A percentile compares a stretch with the other conserved stretches of the same genome.
These are phyloP conservation scores for Trigoniulus corallinus DNA, from an alignment of 1,140 invertebrate genomes.

Conservation along the genomic window DNA sequence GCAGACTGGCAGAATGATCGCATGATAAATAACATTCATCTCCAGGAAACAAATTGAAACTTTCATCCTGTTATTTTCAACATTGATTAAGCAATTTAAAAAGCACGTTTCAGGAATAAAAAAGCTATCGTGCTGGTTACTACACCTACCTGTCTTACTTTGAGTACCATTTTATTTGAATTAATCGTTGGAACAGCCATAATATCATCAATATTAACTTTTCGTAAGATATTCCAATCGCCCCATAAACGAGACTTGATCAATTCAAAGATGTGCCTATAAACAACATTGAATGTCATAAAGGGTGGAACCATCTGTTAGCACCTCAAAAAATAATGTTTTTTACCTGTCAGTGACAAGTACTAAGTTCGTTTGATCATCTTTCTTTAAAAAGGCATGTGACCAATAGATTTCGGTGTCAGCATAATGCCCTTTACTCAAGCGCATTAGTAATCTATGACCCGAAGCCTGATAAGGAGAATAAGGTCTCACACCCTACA, in stretches of 20 bases:
- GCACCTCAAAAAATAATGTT: not conserved
- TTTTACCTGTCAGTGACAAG: constrained; percentile 44
- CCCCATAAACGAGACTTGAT: constrained; percentile 51
- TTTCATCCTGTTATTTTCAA: constrained; percentile 21
- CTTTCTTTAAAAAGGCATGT: constrained; percentile 41
- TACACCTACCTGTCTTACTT: constrained; percentile 49
- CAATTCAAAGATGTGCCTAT: constrained; percentile 52
- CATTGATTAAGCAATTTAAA: not conserved
- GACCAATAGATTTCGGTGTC: constrained; percentile 50
- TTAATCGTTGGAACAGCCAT: constrained; percentile 45
- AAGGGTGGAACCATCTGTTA: too few relatives aligned
- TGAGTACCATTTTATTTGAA: constrained; percentile 47
- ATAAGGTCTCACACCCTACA: constrained; percentile 45
- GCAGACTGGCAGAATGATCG: constrained; percentile 38
- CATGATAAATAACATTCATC: constrained; percentile 47
- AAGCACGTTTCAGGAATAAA: not conserved
- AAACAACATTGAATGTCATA: not conserved
- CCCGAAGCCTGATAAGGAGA: constrained; percentile 44
- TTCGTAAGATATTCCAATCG: constrained; percentile 59
- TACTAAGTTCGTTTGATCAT: constrained; percentile 31
- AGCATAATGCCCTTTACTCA: constrained; percentile 44
- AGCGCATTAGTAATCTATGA: constrained; percentile 34
- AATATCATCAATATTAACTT: constrained; percentile 50
- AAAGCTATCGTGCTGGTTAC: too few relatives aligned
- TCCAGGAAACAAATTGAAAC: constrained; percentile 24